Evolutionary conservation across 2,888 invertebrate genomes (phyloP), one percentile per base, ranked within the genome.

Genomic region (Ormia ochracea): DNA sequence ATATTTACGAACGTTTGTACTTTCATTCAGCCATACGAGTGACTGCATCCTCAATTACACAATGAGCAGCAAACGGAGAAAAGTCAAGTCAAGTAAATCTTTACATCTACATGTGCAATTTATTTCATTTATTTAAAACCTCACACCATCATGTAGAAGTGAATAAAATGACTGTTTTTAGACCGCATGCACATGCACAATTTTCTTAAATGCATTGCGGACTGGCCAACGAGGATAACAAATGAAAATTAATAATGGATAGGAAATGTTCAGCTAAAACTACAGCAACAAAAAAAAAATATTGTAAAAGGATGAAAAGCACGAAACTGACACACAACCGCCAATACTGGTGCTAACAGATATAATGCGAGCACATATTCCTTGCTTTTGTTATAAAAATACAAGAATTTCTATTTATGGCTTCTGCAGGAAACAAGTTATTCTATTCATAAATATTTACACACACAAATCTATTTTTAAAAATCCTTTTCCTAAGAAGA

Each of bases 181-280:
- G 14, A n/a, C 23, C 36, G 9, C 31, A 21, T 10, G 19, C 50
- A 36, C 14, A 2, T 12, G 5, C 12, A 50, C 31, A 10, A 4
- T 6, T 17, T n/a, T 9, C n/a, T n/a, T 6, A 38, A 12, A 65
- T 23, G 17, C n/a, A 48, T 26, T 12, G 14, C 5, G 5, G 43
- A 28, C 14, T 41, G 17, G 19, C 50, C 9, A 33, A 41, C 23
- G 21, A 38, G 58, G 31, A 41, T 21, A 21, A 52, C 17, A 23
- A 70, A 19, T 14, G 12, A n/a, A 65, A 56, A 58, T 74, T 50
- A 56, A 48, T 65, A 74, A 48, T 31, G 23, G 31, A 65, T 50
- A 6, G 54, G 45, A 74, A 74, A 66, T 65, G 54, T 72, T 45
- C 10, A 61, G 52, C 59, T 50, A 31, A 50, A 43, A 72, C 31